Base-by-base conservation (phyloP, 2,888 invertebrate species). In the Napeogenes sylphis region DNA sequence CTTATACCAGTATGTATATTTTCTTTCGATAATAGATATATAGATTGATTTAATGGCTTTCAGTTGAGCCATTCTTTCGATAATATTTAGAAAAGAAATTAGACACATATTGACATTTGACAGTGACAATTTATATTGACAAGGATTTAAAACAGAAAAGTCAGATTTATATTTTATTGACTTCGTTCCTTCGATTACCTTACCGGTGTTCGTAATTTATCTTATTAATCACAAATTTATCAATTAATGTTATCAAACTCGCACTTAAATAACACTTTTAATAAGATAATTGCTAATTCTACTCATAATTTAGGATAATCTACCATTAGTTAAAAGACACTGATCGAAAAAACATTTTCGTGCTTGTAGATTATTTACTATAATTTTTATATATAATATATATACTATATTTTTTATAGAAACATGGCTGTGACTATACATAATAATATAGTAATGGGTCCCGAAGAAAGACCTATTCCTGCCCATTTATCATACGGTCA, bases 401-500 rank as follows among this genome's bases (percentile, higher is more conserved):
- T 38, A 45, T 4, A 21, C 21, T 21, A 12, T 51, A 21, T 12
- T 38, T 58, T 54, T 46, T 46, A 14, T 47, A 61, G 33, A 13
- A 71, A 55, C 62, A 76, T 76, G 84, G 67, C 81, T 21, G 79
- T 79, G 53, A 76, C 77, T 47, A 77, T 89, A 56, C 75, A 81
- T 70, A 84, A 87, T 69, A 87, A 89, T 71, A 75, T 90, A 59
- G 87, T 90, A 46, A 83, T 71, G 56, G 90, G 90, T 13, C 87
- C 89, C 4, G 85, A 85, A 71, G 90, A 90, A 71, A 74, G 78
- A 59, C 72, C 70, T 38, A 88, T 90, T 69, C 89, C 90, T 54
- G 90, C 90, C 2, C 90, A 90, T 78, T 78, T 90, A 65, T 89
- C 90, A 0, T 85, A 91, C 71, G 93, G 92, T 2, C 91, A 93